Percentiles rank a stretch among this genome's conserved stretches.
phyloP scores from a whole-genome alignment of 23 tunicate genomes.

The Trididemnum miniatum region DNA sequence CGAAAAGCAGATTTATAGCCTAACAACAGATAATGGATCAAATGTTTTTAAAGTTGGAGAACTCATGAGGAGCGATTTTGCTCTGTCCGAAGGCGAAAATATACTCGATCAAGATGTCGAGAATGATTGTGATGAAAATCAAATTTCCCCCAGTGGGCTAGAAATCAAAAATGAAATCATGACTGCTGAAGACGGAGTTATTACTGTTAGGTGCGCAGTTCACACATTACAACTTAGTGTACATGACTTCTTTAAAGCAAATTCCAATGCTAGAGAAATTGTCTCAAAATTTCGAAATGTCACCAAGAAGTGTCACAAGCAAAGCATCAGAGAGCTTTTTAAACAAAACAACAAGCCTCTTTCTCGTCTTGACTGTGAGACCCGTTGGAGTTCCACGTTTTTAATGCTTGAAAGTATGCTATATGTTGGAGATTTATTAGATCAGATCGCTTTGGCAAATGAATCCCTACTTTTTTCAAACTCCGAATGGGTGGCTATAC shows the following conservation, averaged over 20 bases:
- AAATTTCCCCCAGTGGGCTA: too few species aligned
- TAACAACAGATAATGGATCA: too few species aligned
- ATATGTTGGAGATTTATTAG: not conserved
- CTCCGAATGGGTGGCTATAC: not conserved
- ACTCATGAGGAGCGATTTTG: too few species aligned
- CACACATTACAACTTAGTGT: conserved; percentile 9
- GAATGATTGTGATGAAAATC: too few species aligned
- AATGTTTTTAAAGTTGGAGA: too few species aligned
- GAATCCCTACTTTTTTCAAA: not conserved
- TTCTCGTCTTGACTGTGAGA: not conserved
- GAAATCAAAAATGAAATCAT: too few species aligned
- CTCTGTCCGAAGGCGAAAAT: too few species aligned
- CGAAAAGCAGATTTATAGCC: too few species aligned
- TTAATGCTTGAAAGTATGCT: not conserved
- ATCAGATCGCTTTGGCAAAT: not conserved
- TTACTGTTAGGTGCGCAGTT: not conserved
- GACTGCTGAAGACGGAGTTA: not conserved
- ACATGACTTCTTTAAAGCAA: not conserved
- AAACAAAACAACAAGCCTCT: not conserved
- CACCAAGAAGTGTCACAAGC: not conserved
- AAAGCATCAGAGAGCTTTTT: not conserved
- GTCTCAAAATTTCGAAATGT: not conserved
- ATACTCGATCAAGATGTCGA: too few species aligned
- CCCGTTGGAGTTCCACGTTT: not conserved
- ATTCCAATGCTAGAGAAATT: not conserved